Base-by-base conservation (phyloP, 2,888 invertebrate genomes). In the Calephelis perditalis region DNA sequence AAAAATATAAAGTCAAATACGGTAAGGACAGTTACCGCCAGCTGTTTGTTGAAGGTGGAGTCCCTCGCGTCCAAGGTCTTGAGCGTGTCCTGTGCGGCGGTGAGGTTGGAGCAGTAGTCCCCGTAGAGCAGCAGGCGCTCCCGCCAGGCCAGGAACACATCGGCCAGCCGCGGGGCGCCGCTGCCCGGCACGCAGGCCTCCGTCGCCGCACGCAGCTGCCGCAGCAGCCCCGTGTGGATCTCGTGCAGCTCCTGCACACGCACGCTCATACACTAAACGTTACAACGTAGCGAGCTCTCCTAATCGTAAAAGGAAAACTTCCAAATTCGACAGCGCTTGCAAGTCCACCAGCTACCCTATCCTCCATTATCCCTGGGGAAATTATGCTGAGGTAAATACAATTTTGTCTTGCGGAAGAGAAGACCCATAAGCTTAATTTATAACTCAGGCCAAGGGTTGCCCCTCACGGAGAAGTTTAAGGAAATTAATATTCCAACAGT, bases 31-130 rank as follows among this genome's bases (percentile, higher is more conserved):
- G 93, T 91, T 74, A 96, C 96, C 75, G 92, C 91, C 63, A 96
- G 90, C 77, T 93, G 93, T 70, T 93, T 93, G 74, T 92, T 93
- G 67, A 96, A 90, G 5, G 82, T 74, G 65, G 93, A 92, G 75
- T 94, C 94, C 65, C 92, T 93, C 40, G 93, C 91, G 71, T 95
- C 95, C 6, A 95, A 77, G 52, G 95, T 94, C 81, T 97, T 97
- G 63, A 99, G 92, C 63, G 94, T 91, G 66, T 95, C 95, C 78
- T 98, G 97, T n/a, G 98, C 98, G 60, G 92, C 91, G 1, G 97
- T 96, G 65, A 99, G 92, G 83, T 98, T 97, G 56, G 98, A 96
- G 89, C 99, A 99, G 84, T 98, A 99, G 76, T 96, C 96, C 11
- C 98, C 99, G 78, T 99, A 99, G 61, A 98, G 93, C 45, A 99